Evolutionary conservation across 2,113 vertebrate species (phyloP).

Genomic region (Falco punctatus): DNA sequence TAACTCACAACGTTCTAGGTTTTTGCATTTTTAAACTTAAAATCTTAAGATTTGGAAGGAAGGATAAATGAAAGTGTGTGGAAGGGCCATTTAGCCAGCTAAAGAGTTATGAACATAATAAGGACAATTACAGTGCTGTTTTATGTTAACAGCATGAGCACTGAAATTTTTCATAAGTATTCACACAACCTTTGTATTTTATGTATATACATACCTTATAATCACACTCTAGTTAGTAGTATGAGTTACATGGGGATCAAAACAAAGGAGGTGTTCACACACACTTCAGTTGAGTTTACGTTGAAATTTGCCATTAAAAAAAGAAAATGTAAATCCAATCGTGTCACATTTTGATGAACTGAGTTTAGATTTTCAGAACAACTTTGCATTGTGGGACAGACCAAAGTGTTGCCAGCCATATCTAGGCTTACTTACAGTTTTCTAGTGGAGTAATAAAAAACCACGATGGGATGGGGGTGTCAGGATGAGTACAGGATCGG

Average conservation of each 20-base stretch:
- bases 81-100: not conserved
- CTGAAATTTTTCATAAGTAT: not conserved
- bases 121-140: not conserved
- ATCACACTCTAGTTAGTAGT: not conserved
- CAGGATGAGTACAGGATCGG: not conserved
- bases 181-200: not conserved
- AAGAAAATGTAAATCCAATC: not conserved
- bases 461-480: not conserved
- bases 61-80: not conserved
- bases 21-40: not conserved
- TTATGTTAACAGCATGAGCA: not conserved
- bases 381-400: not conserved
- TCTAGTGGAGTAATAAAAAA: not conserved
- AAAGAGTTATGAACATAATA: not conserved
- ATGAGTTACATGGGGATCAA: not conserved
- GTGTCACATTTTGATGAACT: not conserved
- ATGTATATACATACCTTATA: not conserved
- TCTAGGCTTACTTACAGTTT: not conserved
- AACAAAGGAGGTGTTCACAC: not conserved
- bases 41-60: not conserved
- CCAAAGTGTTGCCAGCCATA: not conserved
- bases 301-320: not conserved
- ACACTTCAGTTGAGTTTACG: not conserved
- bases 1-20: not conserved
- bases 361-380: not conserved